A percentile compares a stretch with the other conserved stretches of the same genome.
Evolutionary conservation across 2,888 invertebrate genomes (phyloP).

Genomic region (Phymatocera aterrima): DNA sequence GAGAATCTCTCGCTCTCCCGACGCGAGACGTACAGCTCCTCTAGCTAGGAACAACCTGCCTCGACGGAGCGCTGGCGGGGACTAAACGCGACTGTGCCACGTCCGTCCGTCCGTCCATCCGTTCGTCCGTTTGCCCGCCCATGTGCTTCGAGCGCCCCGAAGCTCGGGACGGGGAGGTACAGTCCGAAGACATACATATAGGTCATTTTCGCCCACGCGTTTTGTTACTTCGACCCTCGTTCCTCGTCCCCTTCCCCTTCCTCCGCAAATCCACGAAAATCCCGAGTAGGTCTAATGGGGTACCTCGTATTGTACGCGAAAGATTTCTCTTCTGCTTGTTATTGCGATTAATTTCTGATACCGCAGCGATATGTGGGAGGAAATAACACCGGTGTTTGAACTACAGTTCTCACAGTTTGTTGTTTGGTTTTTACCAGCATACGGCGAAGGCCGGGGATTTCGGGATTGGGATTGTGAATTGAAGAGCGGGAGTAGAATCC

Average conservation of each 20-base stretch:
- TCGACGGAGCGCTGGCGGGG: constrained; percentile 24
- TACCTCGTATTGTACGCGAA: not conserved
- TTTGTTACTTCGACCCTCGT: not conserved
- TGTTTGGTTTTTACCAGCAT: too few relatives aligned
- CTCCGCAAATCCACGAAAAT: not conserved
- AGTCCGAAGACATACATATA: not conserved
- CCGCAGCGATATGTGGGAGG: too few relatives aligned
- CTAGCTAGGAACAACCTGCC: not conserved
- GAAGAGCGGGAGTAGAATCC: too few relatives aligned
- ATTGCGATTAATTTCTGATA: too few relatives aligned
- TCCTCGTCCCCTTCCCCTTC: not conserved
- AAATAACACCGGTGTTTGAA: too few relatives aligned
- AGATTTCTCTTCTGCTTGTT: too few relatives aligned
- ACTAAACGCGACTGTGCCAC: not conserved
- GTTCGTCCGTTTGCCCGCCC: too few relatives aligned
- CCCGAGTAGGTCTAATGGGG: not conserved
- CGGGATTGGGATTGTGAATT: too few relatives aligned
- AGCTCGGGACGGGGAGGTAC: not conserved
- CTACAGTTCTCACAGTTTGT: too few relatives aligned
- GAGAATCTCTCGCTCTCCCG: not conserved
- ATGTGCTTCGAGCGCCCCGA: constrained; percentile 2
- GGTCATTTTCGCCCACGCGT: constrained; percentile 16
- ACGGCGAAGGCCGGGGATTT: too few relatives aligned
- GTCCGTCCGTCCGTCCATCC: too few relatives aligned
- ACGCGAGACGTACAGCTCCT: not conserved